Evolutionary conservation across 2,797 vertebrate genomes (phyloP), one percentile per base, ranked within the genome.

Genomic region (Halcyon leucocephala): DNA sequence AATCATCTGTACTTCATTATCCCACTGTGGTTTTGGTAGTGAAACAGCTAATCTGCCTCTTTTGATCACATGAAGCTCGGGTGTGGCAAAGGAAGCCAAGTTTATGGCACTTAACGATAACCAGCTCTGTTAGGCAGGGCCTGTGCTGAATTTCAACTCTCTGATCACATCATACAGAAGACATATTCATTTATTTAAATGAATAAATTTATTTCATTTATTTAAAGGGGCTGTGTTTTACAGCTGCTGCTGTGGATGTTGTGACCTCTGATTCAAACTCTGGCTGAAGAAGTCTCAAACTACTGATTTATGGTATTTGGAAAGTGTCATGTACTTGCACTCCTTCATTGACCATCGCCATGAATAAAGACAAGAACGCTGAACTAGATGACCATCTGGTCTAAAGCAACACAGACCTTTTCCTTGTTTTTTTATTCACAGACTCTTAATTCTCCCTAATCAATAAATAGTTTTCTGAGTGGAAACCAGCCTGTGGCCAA

Each of bases 341-440:
- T 10, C 24, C 64, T 72, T 73, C n/a, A 89, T 44, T 1, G 3
- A 42, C 25, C 15, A 39, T 22, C 0, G 0, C 41, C 12, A 28
- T 3, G 5, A 70, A 48, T 5, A 65, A 42, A 72, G 21, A 33
- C 20, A 62, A 62, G 37, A 77, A 81, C 0, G 0, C 25, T 66
- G 55, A 74, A 62, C 22, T 28, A 64, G 35, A 78, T 19, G 61
- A 78, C 7, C 4, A 21, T 13, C 21, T 74, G 24, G 12, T 51
- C 65, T 64, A 87, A 66, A 51, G 52, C 26, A 89, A 65, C 24
- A 79, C 13, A 76, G 42, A 15, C 5, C 22, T 81, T 80, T 64
- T 2, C 0, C 18, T 51, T 66, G 1, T 46, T 64, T 79, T 51
- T 58, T 60, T 49, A 57, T 48, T 82, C 22, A 74, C 8, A 55